Evolutionary conservation across 2,113 vertebrate species (phyloP).

Genomic region (Monopterus albus): DNA sequence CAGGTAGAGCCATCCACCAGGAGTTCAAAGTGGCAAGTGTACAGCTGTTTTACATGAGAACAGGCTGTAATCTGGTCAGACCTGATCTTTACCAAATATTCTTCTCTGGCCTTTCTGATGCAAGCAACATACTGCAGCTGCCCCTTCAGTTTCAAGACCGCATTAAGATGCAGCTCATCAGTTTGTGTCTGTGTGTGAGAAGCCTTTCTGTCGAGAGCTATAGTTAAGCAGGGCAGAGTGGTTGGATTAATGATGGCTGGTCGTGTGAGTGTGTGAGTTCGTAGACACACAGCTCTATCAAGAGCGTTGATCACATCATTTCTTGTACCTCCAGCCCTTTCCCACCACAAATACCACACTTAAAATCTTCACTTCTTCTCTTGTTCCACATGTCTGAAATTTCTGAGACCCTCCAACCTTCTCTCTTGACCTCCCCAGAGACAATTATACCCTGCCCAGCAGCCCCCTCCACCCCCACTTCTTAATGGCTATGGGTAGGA

Average conservation of each 20-base stretch:
- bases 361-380: slow-evolving; percentile 19
- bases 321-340: slow-evolving; percentile 22
- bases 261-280: neutral
- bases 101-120: neutral
- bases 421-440: slow-evolving; percentile 73
- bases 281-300: slow-evolving; percentile 21
- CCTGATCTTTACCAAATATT: slow-evolving; percentile 6
- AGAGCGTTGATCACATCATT: slow-evolving; percentile 25
- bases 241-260: slow-evolving; percentile 15
- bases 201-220: slow-evolving; percentile 5
- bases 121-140: neutral
- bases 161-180: slow-evolving; percentile 19
- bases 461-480: slow-evolving; percentile 47
- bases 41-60: neutral
- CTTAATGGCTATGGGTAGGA: slow-evolving; percentile 75
- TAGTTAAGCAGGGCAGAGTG: slow-evolving; percentile 15
- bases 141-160: neutral
- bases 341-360: slow-evolving; percentile 30
- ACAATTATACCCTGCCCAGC: slow-evolving; percentile 75
- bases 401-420: slow-evolving; percentile 48
- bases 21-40: slow-evolving; percentile 6
- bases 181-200: slow-evolving; percentile 9
- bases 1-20: neutral
- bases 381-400: slow-evolving; percentile 15
- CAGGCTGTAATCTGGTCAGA: neutral